Conservation (phyloP, 2,888 invertebrate species). For the Choristoneura rosaceana region DNA sequence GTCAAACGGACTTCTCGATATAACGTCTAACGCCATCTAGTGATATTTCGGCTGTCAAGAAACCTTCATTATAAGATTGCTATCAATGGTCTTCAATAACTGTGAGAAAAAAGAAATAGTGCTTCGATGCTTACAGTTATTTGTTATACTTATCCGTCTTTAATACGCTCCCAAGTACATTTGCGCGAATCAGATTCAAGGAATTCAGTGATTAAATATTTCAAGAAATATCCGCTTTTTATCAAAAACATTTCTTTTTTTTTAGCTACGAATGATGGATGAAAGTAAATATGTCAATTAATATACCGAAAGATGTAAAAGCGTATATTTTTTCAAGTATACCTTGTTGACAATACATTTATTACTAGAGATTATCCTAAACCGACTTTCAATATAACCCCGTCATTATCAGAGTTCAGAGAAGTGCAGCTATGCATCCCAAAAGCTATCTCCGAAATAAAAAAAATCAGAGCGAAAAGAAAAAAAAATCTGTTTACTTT, state of each 20-base stretch:
- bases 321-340: background rate
- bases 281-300: background rate
- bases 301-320: background rate
- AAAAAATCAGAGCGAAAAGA: background rate
- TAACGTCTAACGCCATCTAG: no score
- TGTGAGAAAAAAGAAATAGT: no score
- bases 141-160: background rate
- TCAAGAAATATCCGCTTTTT: background rate
- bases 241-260: background rate
- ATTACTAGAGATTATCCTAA: background rate
- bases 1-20: no score
- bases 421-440: background rate
- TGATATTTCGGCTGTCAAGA: no score
- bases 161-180: background rate
- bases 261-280: background rate
- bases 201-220: background rate
- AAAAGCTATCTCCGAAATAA: background rate
- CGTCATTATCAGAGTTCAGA: background rate
- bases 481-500: no score
- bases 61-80: no score
- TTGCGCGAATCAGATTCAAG: slow-evolving; percentile 3
- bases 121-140: no score
- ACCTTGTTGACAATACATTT: background rate
- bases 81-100: no score
- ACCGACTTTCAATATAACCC: background rate